Evolutionary conservation across 2,113 vertebrate genomes (phyloP).

Genomic region (Pollachius pollachius): DNA sequence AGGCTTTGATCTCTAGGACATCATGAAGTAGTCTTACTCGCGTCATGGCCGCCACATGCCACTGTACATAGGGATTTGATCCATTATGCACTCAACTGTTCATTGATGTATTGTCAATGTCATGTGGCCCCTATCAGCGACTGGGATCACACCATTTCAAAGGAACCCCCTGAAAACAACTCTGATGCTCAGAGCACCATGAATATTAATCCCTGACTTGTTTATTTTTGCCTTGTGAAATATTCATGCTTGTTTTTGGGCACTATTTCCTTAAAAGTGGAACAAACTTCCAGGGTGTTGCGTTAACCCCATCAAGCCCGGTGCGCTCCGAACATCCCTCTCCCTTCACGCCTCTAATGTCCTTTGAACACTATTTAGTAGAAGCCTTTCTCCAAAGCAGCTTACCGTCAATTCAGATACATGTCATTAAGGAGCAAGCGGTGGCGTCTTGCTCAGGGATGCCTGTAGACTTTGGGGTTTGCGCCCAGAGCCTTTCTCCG

Average conservation of each 20-base stretch:
- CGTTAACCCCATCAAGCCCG: constrained; percentile 26
- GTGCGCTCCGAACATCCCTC: constrained; percentile 41
- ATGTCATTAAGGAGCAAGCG: background rate
- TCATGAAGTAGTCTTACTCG: constrained; percentile 12
- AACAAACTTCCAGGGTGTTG: constrained; percentile 60
- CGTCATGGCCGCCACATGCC: constrained; percentile 26
- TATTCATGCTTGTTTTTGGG: constrained; percentile 72
- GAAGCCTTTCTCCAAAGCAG: no score
- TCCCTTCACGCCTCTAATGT: constrained; percentile 49
- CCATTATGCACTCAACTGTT: constrained; percentile 60
- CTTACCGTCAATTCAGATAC: background rate
- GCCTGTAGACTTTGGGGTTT: background rate
- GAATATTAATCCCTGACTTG: constrained; percentile 74
- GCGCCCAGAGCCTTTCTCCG: background rate
- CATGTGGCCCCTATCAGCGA: constrained; percentile 33
- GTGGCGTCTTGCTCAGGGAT: background rate
- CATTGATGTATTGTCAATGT: constrained; percentile 57
- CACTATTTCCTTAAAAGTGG: constrained; percentile 57
- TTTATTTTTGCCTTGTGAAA: constrained; percentile 70
- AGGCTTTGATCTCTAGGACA: constrained; percentile 44
- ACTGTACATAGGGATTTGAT: constrained; percentile 44
- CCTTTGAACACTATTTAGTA: constrained; percentile 40
- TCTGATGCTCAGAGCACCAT: constrained; percentile 61
- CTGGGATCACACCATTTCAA: constrained; percentile 63
- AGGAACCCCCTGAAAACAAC: constrained; percentile 51